phyloP scores from a whole-genome alignment of 2,888 invertebrate species.

The Thumatha senex region DNA sequence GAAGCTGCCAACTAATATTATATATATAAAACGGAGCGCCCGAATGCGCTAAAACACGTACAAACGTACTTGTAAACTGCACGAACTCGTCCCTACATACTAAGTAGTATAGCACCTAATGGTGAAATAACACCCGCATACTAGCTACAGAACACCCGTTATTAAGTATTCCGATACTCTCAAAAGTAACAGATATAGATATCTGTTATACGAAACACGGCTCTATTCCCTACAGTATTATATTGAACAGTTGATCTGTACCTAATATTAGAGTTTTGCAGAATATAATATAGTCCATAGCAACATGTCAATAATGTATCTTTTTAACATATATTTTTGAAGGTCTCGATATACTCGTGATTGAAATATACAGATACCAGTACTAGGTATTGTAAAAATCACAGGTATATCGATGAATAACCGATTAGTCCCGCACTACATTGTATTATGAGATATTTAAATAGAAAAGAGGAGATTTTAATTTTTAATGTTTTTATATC shows the following conservation, averaged over 20 bases:
- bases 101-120: constrained; percentile 78
- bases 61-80: constrained; percentile 21
- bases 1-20: constrained; percentile 49
- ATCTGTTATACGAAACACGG: neutral
- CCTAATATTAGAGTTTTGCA: constrained; percentile 15
- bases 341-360: constrained; percentile 35
- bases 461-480: constrained; percentile 47
- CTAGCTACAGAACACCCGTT: constrained; percentile 41
- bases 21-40: constrained; percentile 31
- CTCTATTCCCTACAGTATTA: neutral
- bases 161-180: constrained; percentile 24
- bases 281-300: constrained; percentile 48
- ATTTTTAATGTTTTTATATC: constrained; percentile 50
- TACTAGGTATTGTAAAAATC: constrained; percentile 10
- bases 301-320: constrained; percentile 52
- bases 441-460: constrained; percentile 52
- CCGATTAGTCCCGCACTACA: constrained; percentile 62
- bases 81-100: constrained; percentile 48
- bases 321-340: constrained; percentile 36
- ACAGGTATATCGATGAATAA: constrained; percentile 38
- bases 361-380: constrained; percentile 8
- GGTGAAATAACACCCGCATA: constrained; percentile 58
- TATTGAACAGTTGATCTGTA: constrained; percentile 10
- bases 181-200: constrained; percentile 6
- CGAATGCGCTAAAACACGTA: constrained; percentile 17